A percentile compares a stretch with the other conserved stretches of the same genome.
phyloP scores from a whole-genome alignment of 2,113 vertebrate genomes.

The Grus americana region DNA sequence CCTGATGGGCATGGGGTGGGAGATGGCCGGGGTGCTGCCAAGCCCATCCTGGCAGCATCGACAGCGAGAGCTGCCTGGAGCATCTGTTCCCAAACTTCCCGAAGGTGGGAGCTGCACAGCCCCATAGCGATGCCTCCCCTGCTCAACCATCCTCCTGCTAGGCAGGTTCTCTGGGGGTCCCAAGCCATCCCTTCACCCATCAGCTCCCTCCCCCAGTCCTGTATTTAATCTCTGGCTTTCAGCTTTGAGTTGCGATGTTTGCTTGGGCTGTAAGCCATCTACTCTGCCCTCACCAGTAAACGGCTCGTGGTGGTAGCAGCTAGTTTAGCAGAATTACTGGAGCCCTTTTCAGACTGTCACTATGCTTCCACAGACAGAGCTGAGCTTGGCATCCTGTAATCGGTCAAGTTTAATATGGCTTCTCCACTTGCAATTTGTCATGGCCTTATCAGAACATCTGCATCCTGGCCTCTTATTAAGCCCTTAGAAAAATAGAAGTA shows the following conservation, averaged over 20 bases:
- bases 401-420: background rate
- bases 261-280: background rate
- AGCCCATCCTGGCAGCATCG: background rate
- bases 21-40: background rate
- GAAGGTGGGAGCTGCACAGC: background rate
- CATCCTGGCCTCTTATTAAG: slow-evolving; percentile 45
- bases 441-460: slow-evolving; percentile 33
- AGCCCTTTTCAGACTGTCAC: background rate
- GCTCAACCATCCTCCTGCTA: fast-evolving
- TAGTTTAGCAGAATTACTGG: background rate
- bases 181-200: background rate
- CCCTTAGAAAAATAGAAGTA: slow-evolving; percentile 3
- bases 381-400: background rate
- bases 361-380: background rate
- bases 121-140: fast-evolving
- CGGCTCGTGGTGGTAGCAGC: background rate
- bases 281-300: background rate
- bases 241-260: background rate
- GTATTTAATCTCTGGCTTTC: background rate
- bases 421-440: slow-evolving; percentile 7
- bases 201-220: background rate
- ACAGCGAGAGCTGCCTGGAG: background rate
- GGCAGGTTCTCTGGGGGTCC: background rate
- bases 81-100: background rate
- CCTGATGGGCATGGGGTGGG: background rate